Conservation (phyloP, 2,113 vertebrate genomes). For the Arothron firmamentum region DNA sequence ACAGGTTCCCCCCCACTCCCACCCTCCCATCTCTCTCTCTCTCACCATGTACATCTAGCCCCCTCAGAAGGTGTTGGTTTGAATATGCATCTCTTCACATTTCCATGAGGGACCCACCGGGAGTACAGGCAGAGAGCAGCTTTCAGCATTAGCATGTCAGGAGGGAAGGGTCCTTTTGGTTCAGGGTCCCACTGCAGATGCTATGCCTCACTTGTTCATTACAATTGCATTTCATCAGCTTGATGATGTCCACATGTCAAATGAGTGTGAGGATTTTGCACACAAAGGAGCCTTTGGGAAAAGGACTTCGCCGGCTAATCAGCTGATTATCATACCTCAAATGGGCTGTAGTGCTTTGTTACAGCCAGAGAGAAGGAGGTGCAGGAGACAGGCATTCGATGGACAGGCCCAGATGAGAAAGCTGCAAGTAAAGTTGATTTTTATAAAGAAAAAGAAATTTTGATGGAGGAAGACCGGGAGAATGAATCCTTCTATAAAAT, state of each 20-base stretch:
- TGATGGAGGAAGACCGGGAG: constrained; percentile 53
- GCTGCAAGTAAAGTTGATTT: constrained; percentile 57
- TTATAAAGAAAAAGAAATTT: constrained; percentile 47
- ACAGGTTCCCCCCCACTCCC: too few species aligned
- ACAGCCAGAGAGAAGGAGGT: constrained; percentile 62
- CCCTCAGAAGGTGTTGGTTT: constrained; percentile 85
- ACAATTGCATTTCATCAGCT: constrained; percentile 99
- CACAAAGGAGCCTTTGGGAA: constrained; percentile 99
- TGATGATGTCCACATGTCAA: constrained; percentile 99
- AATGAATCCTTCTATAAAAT: constrained; percentile 10
- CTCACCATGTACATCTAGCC: constrained; percentile 70
- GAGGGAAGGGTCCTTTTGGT: constrained; percentile 94
- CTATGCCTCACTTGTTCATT: constrained; percentile 99
- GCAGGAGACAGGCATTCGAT: constrained; percentile 60
- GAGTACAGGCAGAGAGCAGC: constrained; percentile 97
- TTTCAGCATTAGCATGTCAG: constrained; percentile 99
- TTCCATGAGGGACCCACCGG: constrained; percentile 89
- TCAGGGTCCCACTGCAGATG: constrained; percentile 94
- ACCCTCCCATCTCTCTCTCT: constrained; percentile 36
- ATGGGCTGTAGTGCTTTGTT: constrained; percentile 83
- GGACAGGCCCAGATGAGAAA: constrained; percentile 58
- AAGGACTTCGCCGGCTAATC: constrained; percentile 98
- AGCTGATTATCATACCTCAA: constrained; percentile 99
- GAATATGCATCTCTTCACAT: constrained; percentile 97
- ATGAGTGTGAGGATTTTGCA: constrained; percentile 99